A percentile compares a stretch with the other conserved stretches of the same genome.
phyloP scores from a whole-genome alignment of 1,140 invertebrate species.

The Lepidurus couesii region DNA sequence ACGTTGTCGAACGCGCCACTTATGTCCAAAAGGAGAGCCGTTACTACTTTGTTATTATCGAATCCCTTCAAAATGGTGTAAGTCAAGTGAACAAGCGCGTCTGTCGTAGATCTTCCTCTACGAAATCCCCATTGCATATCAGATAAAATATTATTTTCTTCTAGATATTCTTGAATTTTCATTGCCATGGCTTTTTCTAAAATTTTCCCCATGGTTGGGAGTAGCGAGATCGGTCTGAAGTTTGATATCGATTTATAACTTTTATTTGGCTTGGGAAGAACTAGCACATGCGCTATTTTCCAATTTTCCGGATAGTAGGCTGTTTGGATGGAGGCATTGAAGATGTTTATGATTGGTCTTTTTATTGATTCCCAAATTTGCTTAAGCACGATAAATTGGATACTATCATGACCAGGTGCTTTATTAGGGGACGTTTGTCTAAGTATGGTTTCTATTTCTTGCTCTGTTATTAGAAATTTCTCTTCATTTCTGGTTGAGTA shows the following conservation, averaged over 20 bases:
- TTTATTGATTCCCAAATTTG: neutral
- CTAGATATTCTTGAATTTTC: neutral
- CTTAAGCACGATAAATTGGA: conserved; percentile 21
- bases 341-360: neutral
- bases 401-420: neutral
- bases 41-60: conserved; percentile 20
- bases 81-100: conserved; percentile 19
- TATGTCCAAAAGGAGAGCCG: conserved; percentile 27
- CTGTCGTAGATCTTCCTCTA: neutral
- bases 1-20: conserved; percentile 19
- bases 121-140: conserved; percentile 23
- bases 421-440: neutral
- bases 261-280: conserved; percentile 24
- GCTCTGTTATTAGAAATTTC: neutral
- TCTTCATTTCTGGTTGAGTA: neutral
- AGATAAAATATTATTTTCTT: conserved; percentile 24
- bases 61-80: conserved; percentile 14
- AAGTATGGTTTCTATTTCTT: neutral
- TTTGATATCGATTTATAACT: conserved; percentile 4
- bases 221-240: conserved; percentile 27
- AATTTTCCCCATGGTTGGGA: conserved; percentile 24
- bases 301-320: conserved; percentile 11
- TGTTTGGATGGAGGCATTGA: conserved; percentile 17
- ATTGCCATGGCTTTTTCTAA: conserved; percentile 5
- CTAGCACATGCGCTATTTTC: conserved; percentile 23